A percentile compares a stretch with the other conserved stretches of the same genome.
Conservation (phyloP, 2,113 vertebrate genomes). For the Motacilla tschutschensis region DNA sequence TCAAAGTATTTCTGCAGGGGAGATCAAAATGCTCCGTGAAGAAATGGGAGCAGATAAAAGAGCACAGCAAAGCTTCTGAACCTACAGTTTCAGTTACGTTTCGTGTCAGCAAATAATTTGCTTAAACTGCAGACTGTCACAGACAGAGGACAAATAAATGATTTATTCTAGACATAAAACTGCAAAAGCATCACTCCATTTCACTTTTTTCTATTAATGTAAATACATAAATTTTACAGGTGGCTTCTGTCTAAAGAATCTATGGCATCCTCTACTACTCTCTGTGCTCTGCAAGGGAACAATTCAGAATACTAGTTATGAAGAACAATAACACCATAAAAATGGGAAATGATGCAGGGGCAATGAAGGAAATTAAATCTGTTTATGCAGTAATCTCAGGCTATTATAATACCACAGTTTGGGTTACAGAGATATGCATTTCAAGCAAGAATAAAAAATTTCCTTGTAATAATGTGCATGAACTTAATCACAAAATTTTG, state of each 20-base stretch:
- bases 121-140: conserved; percentile 43
- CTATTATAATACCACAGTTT: background rate
- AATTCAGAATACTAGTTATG: background rate
- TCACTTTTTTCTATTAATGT: conserved; percentile 19
- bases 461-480: background rate
- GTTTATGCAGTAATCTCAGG: background rate
- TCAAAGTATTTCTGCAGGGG: conserved; percentile 23
- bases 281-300: background rate
- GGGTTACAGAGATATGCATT: background rate
- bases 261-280: background rate
- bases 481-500: background rate
- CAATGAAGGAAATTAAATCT: background rate
- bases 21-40: background rate
- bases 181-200: conserved; percentile 19
- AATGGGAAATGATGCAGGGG: background rate
- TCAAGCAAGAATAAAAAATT: background rate
- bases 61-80: background rate
- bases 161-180: background rate
- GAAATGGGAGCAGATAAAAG: conserved; percentile 31
- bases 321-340: background rate
- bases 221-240: conserved; percentile 13
- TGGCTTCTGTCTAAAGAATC: background rate
- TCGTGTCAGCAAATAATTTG: conserved; percentile 53
- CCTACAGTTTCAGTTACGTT: background rate
- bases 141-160: conserved; percentile 14